Evolutionary conservation across 2,888 invertebrate genomes (phyloP).

Genomic region (Stenodera caucasica): DNA sequence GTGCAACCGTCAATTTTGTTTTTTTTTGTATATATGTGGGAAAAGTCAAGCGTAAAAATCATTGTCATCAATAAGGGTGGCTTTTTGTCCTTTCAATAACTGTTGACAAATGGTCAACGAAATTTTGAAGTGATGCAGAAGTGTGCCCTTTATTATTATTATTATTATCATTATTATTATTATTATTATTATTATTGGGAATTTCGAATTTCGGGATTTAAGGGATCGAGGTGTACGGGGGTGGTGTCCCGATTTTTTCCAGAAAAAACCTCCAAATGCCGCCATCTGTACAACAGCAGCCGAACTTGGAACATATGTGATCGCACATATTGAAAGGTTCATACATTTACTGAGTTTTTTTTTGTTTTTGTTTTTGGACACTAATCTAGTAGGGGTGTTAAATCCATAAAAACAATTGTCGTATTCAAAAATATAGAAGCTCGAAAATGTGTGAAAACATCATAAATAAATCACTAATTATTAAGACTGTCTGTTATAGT

Average conservation of each 20-base stretch:
- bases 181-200: too few species aligned
- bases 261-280: constrained; percentile 31
- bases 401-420: too few species aligned
- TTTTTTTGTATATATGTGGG: neutral
- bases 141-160: too few species aligned
- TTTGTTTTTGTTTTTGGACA: neutral
- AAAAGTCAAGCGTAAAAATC: neutral
- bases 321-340: constrained; percentile 26
- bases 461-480: neutral
- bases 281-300: constrained; percentile 47
- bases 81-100: too few species aligned
- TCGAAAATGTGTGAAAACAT: neutral
- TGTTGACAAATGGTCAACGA: too few species aligned
- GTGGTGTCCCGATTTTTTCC: neutral
- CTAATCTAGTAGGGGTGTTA: too few species aligned
- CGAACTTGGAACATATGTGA: constrained; percentile 40
- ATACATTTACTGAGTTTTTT: constrained; percentile 24
- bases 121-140: too few species aligned
- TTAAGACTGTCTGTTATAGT: neutral
- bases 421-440: too few species aligned
- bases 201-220: neutral
- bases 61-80: neutral
- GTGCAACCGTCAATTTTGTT: too few species aligned
- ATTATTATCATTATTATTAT: too few species aligned
- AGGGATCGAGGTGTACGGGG: too few species aligned